A percentile compares a stretch with the other conserved stretches of the same genome.
Conservation (phyloP, 2,797 vertebrate species). For the Ceyx erithaca region DNA sequence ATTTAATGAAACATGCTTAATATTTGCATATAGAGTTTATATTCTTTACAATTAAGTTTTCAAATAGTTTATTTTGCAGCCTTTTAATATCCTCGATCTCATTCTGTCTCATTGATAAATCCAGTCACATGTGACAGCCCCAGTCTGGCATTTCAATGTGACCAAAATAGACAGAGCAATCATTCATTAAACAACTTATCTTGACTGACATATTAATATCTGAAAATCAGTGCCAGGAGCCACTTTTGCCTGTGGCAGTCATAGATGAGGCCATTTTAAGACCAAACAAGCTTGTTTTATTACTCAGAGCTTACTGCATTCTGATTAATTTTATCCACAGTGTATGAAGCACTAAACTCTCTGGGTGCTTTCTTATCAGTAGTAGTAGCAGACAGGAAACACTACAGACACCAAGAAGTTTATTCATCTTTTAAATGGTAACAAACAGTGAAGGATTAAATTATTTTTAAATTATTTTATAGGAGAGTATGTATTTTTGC, state of each 20-base stretch:
- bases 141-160: conserved; percentile 10
- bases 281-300: background rate
- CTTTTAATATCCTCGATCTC: conserved; percentile 11
- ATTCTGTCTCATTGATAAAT: conserved; percentile 56
- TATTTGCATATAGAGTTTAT: conserved; percentile 65
- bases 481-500: background rate
- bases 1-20: conserved; percentile 64
- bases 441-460: background rate
- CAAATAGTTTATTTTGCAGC: conserved; percentile 33
- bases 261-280: background rate
- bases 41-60: conserved; percentile 72
- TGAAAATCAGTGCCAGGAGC: background rate
- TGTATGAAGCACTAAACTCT: background rate
- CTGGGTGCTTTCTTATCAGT: background rate
- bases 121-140: conserved; percentile 35
- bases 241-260: background rate
- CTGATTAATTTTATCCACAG: background rate
- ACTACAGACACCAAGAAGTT: background rate
- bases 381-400: background rate
- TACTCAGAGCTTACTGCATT: background rate
- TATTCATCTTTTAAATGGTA: background rate
- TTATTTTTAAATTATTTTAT: background rate
- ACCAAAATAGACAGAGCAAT: background rate
- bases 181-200: conserved; percentile 34
- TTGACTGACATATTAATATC: background rate